Evolutionary conservation across 2,113 vertebrate genomes (phyloP).

Genomic region (Struthidea cinerea): DNA sequence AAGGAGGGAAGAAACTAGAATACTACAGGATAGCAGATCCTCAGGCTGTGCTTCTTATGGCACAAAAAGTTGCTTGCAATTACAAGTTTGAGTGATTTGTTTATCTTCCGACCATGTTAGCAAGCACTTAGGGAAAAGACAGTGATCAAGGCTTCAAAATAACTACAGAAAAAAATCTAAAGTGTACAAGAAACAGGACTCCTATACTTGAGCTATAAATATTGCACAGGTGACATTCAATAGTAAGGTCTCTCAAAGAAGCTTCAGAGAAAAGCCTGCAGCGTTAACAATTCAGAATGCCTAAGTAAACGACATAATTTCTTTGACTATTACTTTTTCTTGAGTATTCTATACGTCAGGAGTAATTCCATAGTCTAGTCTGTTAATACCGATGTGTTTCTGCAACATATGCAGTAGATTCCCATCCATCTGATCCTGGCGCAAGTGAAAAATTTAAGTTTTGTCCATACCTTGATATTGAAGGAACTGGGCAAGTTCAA

Average conservation of each 20-base stretch:
- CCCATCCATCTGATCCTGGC: background rate
- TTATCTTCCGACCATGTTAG: background rate
- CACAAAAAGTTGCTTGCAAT: background rate
- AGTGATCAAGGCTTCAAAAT: background rate
- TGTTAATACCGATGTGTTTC: background rate
- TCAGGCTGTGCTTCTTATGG: background rate
- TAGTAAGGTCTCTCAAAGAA: background rate
- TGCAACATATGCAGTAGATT: background rate
- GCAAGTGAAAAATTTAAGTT: background rate
- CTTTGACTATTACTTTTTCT: background rate
- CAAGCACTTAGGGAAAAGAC: background rate
- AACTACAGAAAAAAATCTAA: background rate
- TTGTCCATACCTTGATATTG: background rate
- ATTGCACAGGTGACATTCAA: background rate
- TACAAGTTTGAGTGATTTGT: background rate
- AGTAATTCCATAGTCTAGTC: background rate
- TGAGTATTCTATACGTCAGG: accelerated
- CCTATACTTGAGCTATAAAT: background rate
- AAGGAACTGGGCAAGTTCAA: background rate
- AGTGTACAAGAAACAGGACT: background rate
- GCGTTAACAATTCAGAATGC: background rate
- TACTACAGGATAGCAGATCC: background rate
- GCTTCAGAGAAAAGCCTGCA: background rate
- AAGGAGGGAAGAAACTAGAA: background rate
- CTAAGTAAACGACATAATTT: background rate